Conservation (phyloP, 2,113 vertebrate species). For the Pterophyllum scalare region DNA sequence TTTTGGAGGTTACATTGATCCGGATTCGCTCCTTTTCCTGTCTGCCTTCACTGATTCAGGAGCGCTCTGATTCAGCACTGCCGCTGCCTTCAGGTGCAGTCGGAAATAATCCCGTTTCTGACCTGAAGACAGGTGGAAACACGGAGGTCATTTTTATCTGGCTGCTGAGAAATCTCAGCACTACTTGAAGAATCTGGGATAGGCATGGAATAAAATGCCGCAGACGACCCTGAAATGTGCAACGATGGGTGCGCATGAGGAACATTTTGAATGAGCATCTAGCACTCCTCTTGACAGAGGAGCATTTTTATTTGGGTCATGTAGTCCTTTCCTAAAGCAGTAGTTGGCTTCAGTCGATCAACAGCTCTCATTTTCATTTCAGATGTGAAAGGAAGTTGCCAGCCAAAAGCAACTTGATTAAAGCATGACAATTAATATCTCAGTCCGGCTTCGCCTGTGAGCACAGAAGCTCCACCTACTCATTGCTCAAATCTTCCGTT, state of each 20-base stretch:
- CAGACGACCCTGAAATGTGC: neutral
- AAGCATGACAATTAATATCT: neutral
- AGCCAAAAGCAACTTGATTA: neutral
- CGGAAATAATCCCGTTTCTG: neutral
- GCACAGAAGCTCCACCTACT: neutral
- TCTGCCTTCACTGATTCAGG: neutral
- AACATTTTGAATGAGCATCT: neutral
- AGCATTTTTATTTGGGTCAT: neutral
- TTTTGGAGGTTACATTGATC: neutral
- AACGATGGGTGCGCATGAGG: neutral
- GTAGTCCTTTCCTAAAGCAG: neutral
- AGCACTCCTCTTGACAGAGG: accelerated
- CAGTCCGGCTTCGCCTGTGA: neutral
- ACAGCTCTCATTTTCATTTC: neutral
- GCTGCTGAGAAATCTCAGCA: neutral
- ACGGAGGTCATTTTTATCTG: neutral
- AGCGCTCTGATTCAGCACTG: neutral
- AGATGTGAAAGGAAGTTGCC: neutral
- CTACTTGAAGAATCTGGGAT: neutral
- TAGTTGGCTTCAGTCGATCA: neutral
- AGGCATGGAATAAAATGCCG: neutral
- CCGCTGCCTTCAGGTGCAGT: conserved; percentile 9
- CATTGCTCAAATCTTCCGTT: neutral
- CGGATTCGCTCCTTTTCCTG: neutral
- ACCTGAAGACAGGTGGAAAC: accelerated